Conservation (phyloP, 2,797 vertebrate species). For the Gymnocypris eckloni region DNA sequence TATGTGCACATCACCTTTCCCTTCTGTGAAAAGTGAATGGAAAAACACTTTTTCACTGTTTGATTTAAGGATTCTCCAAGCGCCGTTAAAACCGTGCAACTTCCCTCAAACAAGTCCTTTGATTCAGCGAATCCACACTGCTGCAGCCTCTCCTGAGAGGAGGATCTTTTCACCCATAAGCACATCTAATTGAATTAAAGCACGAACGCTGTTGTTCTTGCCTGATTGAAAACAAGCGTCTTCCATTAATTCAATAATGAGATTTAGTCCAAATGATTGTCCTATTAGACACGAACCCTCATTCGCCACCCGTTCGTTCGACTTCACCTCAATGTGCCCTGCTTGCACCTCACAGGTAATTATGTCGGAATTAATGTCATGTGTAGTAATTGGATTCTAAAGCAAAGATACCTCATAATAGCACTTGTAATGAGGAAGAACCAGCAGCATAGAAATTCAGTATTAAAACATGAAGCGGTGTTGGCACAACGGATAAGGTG, state of each 20-base stretch:
- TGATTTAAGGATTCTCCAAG: constrained; percentile 20
- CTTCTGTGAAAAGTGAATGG: constrained; percentile 3
- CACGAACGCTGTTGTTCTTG: constrained; percentile 66
- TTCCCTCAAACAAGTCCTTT: constrained; percentile 27
- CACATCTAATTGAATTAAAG: constrained; percentile 70
- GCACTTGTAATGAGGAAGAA: constrained; percentile 63
- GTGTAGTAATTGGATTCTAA: constrained; percentile 75
- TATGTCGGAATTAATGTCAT: constrained; percentile 77
- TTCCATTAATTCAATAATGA: constrained; percentile 73
- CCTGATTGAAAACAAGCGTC: constrained; percentile 67
- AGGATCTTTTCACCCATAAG: constrained; percentile 64
- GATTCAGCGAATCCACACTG: constrained; percentile 40
- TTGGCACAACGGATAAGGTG: constrained; percentile 47
- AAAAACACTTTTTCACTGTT: constrained; percentile 7
- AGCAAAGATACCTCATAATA: constrained; percentile 74
- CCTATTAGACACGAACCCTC: constrained; percentile 69
- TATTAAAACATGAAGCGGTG: constrained; percentile 57
- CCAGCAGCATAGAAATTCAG: constrained; percentile 57
- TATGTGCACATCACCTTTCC: constrained; percentile 14
- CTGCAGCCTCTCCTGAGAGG: constrained; percentile 35
- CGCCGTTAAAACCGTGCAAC: not conserved
- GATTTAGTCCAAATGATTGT: constrained; percentile 78
- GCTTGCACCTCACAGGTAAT: constrained; percentile 74
- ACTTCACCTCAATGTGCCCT: constrained; percentile 68
- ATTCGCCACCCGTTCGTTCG: constrained; percentile 69